Conservation (phyloP, 37 sponge, comb jelly and placozoan species). For the Beroe ovata region DNA sequence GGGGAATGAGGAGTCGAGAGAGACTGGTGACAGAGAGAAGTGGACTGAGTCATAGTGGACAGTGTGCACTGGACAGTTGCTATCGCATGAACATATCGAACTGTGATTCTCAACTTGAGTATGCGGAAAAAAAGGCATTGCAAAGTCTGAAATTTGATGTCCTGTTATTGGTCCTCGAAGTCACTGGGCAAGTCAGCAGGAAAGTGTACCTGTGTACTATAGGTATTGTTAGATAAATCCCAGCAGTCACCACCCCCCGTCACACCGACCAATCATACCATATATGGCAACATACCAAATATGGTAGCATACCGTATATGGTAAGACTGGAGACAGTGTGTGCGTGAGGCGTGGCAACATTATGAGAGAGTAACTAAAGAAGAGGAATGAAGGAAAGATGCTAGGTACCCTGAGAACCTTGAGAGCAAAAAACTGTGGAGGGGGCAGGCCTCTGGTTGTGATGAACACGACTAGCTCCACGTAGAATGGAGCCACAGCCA, state of each 20-base stretch:
- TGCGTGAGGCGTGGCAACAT: background rate
- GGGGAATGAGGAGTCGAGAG: too few species aligned
- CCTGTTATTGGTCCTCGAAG: too few species aligned
- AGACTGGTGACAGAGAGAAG: too few species aligned
- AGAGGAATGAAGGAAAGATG: background rate
- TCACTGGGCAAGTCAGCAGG: too few species aligned
- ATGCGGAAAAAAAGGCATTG: too few species aligned
- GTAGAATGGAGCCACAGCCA: constrained; percentile 50
- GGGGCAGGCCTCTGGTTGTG: background rate
- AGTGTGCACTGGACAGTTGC: too few species aligned
- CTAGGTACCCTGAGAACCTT: constrained; percentile 41
- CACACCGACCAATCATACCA: background rate
- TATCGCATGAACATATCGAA: too few species aligned
- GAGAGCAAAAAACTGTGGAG: constrained; percentile 37
- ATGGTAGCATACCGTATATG: too few species aligned
- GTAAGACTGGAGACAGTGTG: too few species aligned
- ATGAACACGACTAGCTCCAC: constrained; percentile 61
- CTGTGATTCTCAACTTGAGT: too few species aligned
- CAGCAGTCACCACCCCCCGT: background rate
- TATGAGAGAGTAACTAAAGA: background rate
- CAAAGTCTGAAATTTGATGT: too few species aligned
- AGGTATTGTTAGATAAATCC: background rate
- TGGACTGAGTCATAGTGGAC: too few species aligned
- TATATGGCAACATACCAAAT: background rate
- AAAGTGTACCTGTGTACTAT: background rate